These are phyloP conservation scores for Achroia grisella DNA, from an alignment of 1,140 invertebrate genomes.

Conservation along the genomic window DNA sequence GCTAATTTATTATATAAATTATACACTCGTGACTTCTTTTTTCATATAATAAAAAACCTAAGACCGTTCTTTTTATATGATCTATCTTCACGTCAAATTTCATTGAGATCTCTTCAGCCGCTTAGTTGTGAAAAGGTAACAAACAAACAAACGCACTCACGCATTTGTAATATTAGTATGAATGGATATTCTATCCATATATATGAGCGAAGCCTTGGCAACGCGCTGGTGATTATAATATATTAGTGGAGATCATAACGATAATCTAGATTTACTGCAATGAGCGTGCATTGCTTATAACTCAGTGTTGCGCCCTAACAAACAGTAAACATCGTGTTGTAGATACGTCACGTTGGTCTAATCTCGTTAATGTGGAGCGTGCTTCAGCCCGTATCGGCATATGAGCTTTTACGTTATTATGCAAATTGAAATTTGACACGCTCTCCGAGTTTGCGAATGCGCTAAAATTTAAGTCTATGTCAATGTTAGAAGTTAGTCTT, in stretches of 20 bases:
- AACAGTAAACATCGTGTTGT: conserved; percentile 17
- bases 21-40: too few species aligned
- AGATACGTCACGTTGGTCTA: conserved; percentile 38
- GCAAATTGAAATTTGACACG: conserved; percentile 48
- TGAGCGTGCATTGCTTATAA: conserved; percentile 1
- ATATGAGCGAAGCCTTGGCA: too few species aligned
- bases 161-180: too few species aligned
- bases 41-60: too few species aligned
- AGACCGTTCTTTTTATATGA: too few species aligned
- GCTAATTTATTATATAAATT: too few species aligned
- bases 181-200: too few species aligned
- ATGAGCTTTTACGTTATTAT: conserved; percentile 43
- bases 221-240: too few species aligned
- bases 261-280: conserved; percentile 1
- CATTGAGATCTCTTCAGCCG: too few species aligned
- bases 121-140: too few species aligned
- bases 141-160: too few species aligned
- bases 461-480: conserved; percentile 15
- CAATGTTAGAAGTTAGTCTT: conserved; percentile 11
- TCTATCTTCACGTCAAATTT: too few species aligned
- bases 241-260: neutral
- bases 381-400: conserved; percentile 28
- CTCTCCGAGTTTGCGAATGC: conserved; percentile 24
- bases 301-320: neutral
- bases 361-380: conserved; percentile 33